Percentiles rank a stretch among this genome's conserved stretches.
Evolutionary conservation across 1,140 invertebrate species (phyloP).

Genomic region (Drosophila triauraria): DNA sequence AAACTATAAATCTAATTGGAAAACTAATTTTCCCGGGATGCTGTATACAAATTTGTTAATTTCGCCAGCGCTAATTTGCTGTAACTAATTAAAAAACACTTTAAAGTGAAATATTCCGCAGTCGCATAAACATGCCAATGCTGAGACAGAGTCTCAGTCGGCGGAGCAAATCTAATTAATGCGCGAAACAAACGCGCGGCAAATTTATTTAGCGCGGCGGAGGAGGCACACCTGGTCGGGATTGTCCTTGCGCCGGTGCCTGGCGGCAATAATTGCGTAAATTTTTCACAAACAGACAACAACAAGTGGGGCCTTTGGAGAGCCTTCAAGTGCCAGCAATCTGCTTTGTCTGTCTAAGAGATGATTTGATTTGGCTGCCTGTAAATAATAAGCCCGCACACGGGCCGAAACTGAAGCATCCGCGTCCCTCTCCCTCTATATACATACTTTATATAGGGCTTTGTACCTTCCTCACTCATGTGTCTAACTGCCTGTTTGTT

Average conservation of each 20-base stretch:
- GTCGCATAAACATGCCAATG: conserved; percentile 51
- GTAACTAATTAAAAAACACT: conserved; percentile 81
- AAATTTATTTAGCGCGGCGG: conserved; percentile 55
- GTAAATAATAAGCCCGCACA: conserved; percentile 46
- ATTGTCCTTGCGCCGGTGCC: not conserved
- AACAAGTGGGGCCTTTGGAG: conserved; percentile 41
- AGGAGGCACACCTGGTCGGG: conserved; percentile 21
- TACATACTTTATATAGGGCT: conserved; percentile 1
- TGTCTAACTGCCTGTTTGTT: conserved; percentile 43
- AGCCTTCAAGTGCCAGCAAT: conserved; percentile 60
- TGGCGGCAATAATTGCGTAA: conserved; percentile 68
- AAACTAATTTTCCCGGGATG: conserved; percentile 67
- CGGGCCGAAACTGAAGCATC: conserved; percentile 1
- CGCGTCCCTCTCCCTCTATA: not conserved
- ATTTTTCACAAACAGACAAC: conserved; percentile 70
- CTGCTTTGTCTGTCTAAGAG: conserved; percentile 47
- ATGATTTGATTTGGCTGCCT: conserved; percentile 71
- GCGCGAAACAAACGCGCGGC: conserved; percentile 32
- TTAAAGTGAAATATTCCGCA: conserved; percentile 62
- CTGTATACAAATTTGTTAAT: conserved; percentile 52
- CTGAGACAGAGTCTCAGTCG: conserved; percentile 3
- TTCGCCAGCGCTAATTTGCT: conserved; percentile 58
- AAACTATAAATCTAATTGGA: conserved; percentile 78
- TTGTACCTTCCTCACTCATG: conserved; percentile 39
- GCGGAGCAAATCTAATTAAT: conserved; percentile 67